Evolutionary conservation across 2,888 invertebrate species (phyloP).

Genomic region (Tryphoninae sp.): DNA sequence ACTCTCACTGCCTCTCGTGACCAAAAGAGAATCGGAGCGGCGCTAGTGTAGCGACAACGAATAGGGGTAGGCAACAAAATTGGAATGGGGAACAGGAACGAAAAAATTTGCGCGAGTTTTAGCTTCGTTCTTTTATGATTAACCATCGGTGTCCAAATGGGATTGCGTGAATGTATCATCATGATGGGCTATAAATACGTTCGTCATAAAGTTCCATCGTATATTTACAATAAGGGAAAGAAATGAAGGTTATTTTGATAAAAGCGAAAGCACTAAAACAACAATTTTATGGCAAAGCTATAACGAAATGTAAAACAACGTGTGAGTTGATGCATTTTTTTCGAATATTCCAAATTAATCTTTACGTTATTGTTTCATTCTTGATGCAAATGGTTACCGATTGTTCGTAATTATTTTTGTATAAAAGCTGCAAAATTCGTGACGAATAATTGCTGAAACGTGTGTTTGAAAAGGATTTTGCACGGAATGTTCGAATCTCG

Average conservation of each 20-base stretch:
- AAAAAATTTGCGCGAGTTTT: slow-evolving; percentile 21
- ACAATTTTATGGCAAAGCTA: neutral
- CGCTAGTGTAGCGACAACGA: slow-evolving; percentile 40
- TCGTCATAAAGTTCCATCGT: slow-evolving; percentile 2
- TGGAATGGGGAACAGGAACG: slow-evolving; percentile 22
- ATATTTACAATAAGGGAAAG: neutral
- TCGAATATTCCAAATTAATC: neutral
- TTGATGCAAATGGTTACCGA: neutral
- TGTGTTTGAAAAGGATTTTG: neutral
- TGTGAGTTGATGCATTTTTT: no score
- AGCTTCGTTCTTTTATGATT: slow-evolving; percentile 15
- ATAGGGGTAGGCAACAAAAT: slow-evolving; percentile 23
- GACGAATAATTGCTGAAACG: neutral
- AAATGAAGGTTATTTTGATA: no score
- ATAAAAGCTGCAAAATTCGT: neutral
- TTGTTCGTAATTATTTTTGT: neutral
- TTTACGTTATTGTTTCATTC: neutral
- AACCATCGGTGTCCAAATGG: slow-evolving; percentile 19
- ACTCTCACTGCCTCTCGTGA: slow-evolving; percentile 40
- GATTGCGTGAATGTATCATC: slow-evolving; percentile 38
- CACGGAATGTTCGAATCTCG: neutral
- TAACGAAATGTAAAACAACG: neutral
- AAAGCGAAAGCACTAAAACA: no score
- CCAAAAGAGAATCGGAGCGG: slow-evolving; percentile 11
- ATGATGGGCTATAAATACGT: slow-evolving; percentile 48